Evolutionary conservation across 2,888 invertebrate genomes (phyloP).

Genomic region (Metacarcinus magister): DNA sequence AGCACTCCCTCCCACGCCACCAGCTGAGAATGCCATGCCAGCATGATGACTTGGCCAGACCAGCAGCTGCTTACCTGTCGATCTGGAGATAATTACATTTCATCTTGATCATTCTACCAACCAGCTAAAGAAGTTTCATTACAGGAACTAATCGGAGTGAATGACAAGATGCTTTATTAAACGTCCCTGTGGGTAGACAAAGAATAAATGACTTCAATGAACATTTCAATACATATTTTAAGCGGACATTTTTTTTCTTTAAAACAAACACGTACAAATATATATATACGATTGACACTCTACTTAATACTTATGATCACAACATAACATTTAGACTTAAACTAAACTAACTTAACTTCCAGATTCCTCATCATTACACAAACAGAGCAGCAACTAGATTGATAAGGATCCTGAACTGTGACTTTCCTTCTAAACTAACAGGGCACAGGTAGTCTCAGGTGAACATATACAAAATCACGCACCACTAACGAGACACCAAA

Average conservation of each 20-base stretch:
- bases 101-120: constrained; percentile 3
- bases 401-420: background rate
- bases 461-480: background rate
- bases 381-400: background rate
- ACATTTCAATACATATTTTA: background rate
- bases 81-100: constrained; percentile 49
- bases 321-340: too few relatives aligned
- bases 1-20: constrained; percentile 19
- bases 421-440: too few relatives aligned
- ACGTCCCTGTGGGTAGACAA: background rate
- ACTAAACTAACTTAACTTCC: too few relatives aligned
- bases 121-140: background rate
- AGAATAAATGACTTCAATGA: background rate
- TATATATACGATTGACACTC: background rate
- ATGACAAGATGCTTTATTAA: background rate
- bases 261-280: background rate
- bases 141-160: background rate
- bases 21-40: constrained; percentile 1
- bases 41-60: constrained; percentile 15
- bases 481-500: background rate
- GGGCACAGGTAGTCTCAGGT: background rate
- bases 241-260: background rate
- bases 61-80: constrained; percentile 42
- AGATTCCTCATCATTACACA: background rate
- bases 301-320: background rate